Percentiles rank a stretch among this genome's conserved stretches.
Conservation (phyloP, 2,888 invertebrate species). For the Erannis defoliaria region DNA sequence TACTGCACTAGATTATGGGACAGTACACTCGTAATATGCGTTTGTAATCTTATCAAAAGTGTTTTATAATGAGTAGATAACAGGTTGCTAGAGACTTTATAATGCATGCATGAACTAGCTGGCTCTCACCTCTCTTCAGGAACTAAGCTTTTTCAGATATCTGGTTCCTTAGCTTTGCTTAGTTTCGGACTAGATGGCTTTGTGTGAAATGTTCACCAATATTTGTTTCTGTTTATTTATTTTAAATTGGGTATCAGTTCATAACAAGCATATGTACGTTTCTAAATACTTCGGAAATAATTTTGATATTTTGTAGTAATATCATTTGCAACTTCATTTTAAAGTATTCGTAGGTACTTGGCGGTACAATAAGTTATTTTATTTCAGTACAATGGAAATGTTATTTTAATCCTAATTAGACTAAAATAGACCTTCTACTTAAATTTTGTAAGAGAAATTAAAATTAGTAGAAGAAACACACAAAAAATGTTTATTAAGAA, state of each 20-base stretch:
- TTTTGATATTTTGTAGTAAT: slow-evolving; percentile 3
- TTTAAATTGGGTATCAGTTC: no score
- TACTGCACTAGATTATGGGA: background rate
- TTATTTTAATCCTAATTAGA: slow-evolving; percentile 9
- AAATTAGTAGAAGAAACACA: background rate
- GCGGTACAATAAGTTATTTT: background rate
- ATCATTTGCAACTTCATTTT: slow-evolving; percentile 7
- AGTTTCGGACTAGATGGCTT: no score
- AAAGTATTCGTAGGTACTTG: background rate
- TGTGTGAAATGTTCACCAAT: no score
- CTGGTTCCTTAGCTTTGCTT: no score
- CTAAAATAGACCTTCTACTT: background rate
- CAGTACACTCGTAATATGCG: slow-evolving; percentile 1
- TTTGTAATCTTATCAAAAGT: slow-evolving; percentile 9
- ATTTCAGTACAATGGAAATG: slow-evolving; percentile 2
- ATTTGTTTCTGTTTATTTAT: no score
- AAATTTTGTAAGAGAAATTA: background rate
- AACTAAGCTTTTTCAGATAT: background rate
- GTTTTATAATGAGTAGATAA: slow-evolving; percentile 6
- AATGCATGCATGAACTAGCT: background rate
- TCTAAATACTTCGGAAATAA: no score
- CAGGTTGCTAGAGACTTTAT: no score
- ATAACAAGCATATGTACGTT: no score
- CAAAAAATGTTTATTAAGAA: background rate
- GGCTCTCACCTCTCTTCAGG: background rate